Evolutionary conservation across 2,797 vertebrate species (phyloP).

Genomic region (Bovichtus variegatus): DNA sequence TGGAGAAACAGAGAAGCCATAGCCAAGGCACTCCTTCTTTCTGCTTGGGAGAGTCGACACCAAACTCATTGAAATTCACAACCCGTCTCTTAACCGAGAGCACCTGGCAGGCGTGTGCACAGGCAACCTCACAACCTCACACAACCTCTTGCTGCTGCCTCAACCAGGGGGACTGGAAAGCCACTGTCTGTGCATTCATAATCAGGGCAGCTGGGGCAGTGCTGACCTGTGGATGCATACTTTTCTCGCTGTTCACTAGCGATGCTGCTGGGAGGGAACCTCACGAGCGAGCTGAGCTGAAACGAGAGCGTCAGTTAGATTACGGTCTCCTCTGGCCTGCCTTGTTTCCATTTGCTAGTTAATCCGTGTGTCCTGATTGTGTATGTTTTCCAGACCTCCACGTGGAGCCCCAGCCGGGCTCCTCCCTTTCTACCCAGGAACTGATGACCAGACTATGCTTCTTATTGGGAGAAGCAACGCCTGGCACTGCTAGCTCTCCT

Average conservation of each 20-base stretch:
- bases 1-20: constrained; percentile 56
- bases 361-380: constrained; percentile 46
- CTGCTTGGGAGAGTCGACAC: constrained; percentile 59
- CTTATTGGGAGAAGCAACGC: constrained; percentile 96
- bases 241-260: constrained; percentile 46
- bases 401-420: constrained; percentile 89
- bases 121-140: constrained; percentile 74
- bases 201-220: constrained; percentile 64
- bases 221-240: constrained; percentile 66
- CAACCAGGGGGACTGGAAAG: constrained; percentile 53
- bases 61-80: constrained; percentile 81
- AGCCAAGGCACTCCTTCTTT: constrained; percentile 59
- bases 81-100: constrained; percentile 61
- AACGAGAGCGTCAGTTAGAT: constrained; percentile 27
- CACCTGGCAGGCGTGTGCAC: constrained; percentile 74
- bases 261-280: constrained; percentile 43
- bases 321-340: constrained; percentile 19
- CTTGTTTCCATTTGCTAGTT: constrained; percentile 30
- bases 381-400: constrained; percentile 86
- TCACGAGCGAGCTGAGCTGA: constrained; percentile 16
- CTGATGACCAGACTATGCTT: constrained; percentile 99
- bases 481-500: constrained; percentile 89
- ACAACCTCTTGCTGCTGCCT: constrained; percentile 65
- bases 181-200: constrained; percentile 59
- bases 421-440: constrained; percentile 95